Conservation (phyloP, 2,113 vertebrate species). For the Mus spicilegus region DNA sequence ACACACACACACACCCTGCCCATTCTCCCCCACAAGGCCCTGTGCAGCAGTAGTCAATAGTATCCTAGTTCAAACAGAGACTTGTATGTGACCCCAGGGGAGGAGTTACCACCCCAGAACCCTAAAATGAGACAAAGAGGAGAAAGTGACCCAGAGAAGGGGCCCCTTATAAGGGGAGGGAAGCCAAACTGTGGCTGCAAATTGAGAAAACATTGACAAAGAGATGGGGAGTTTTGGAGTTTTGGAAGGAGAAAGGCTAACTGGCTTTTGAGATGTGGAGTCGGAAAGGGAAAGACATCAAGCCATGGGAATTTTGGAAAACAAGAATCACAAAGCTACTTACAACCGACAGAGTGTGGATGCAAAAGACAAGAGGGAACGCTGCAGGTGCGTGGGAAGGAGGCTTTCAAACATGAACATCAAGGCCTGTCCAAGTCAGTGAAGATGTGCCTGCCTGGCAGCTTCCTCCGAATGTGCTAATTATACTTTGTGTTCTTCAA, state of each 20-base stretch:
- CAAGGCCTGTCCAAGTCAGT: neutral
- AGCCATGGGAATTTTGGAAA: neutral
- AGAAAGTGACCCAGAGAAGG: neutral
- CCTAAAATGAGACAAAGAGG: neutral
- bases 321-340: neutral
- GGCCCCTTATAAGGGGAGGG: neutral
- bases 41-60: neutral
- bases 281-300: neutral
- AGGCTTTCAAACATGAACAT: neutral
- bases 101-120: neutral
- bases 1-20: too few species aligned
- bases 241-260: neutral
- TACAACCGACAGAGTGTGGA: neutral
- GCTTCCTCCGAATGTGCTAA: conserved; percentile 51
- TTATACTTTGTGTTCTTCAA: conserved; percentile 64
- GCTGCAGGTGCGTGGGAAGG: neutral
- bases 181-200: neutral
- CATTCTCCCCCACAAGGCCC: neutral
- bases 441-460: neutral
- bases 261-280: neutral
- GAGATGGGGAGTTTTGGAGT: neutral
- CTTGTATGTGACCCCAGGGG: neutral
- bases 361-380: neutral
- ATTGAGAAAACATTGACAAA: neutral
- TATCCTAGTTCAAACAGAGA: neutral